phyloP scores from a whole-genome alignment of 2,888 invertebrate species.

The Orchesella flavescens region DNA sequence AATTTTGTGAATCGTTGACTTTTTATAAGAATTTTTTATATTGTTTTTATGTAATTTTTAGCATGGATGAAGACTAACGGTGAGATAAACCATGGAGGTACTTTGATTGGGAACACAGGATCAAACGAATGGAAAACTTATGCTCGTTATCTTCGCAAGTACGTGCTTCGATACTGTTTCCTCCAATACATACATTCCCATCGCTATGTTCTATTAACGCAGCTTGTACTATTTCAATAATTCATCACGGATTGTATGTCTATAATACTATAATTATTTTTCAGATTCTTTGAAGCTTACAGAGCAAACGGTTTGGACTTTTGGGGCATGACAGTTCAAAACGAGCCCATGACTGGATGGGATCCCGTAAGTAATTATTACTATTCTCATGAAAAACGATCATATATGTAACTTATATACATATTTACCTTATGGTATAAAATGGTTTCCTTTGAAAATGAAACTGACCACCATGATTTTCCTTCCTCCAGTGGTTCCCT shows the following conservation, averaged over 20 bases:
- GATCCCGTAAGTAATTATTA: conserved; percentile 59
- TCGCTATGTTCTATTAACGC: no score
- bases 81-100: conserved; percentile 68
- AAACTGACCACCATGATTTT: background rate
- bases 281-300: conserved; percentile 72
- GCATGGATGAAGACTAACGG: conserved; percentile 76
- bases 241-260: background rate
- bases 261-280: background rate
- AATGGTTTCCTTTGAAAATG: no score
- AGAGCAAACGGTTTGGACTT: conserved; percentile 79
- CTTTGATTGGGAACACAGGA: conserved; percentile 60
- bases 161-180: no score
- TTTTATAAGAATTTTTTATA: background rate
- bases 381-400: background rate
- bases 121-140: conserved; percentile 62
- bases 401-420: no score
- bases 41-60: background rate
- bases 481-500: conserved; percentile 69
- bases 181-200: no score
- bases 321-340: conserved; percentile 82
- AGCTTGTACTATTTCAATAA: no score
- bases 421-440: no score
- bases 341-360: conserved; percentile 67
- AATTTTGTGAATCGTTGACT: no score
- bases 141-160: conserved; percentile 67